A percentile compares a stretch with the other conserved stretches of the same genome.
Conservation (phyloP, 2,113 vertebrate genomes). For the Aleadryas rufinucha region DNA sequence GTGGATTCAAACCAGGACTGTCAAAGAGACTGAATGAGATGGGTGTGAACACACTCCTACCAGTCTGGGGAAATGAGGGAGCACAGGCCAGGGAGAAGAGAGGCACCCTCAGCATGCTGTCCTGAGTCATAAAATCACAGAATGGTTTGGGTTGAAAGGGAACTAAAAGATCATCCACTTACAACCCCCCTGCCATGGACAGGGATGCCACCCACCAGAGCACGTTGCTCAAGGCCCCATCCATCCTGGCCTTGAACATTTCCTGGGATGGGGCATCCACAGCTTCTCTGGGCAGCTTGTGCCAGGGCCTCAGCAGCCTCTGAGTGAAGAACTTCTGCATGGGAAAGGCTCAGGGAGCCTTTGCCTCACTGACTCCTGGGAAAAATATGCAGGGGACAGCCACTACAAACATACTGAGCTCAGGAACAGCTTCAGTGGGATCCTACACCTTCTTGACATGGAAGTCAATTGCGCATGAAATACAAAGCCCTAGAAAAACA, state of each 20-base stretch:
- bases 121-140: background rate
- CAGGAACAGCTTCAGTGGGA: background rate
- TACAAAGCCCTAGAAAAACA: background rate
- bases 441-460: background rate
- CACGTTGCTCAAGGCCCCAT: background rate
- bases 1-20: background rate
- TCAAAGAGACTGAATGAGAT: background rate
- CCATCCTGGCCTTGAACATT: background rate
- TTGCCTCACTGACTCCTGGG: background rate
- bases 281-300: background rate
- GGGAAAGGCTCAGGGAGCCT: background rate
- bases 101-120: background rate
- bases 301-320: background rate
- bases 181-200: background rate
- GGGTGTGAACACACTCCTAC: background rate
- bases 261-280: background rate
- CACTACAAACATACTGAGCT: accelerated
- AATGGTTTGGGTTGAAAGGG: background rate
- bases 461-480: background rate
- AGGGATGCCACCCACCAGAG: background rate
- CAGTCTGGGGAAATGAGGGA: background rate
- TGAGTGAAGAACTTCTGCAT: background rate
- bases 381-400: background rate
- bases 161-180: background rate
- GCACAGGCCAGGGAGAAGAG: background rate